Evolutionary conservation across 2,113 vertebrate species (phyloP), one percentile per base, ranked within the genome.

Genomic region (Ameiurus melas): DNA sequence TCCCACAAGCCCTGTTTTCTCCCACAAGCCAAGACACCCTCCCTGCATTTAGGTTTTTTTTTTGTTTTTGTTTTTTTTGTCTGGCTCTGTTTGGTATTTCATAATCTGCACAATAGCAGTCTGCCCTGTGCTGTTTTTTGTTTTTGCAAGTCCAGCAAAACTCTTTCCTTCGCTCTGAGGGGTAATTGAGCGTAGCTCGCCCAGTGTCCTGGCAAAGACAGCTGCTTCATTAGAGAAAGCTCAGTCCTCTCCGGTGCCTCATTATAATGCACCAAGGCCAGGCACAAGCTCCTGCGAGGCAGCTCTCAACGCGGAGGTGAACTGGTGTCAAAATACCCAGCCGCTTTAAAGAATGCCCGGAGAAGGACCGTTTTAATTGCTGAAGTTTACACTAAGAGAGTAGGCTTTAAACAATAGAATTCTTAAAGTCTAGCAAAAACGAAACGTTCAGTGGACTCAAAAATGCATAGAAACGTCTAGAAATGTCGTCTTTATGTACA

Each of bases 211-310:
- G 79, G 78, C 86, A 64, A 68, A 84, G 77, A 79, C 62, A 81
- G 86, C 86, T 36, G 83, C 83, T 88, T 90, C 86, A 88, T 90
- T 88, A 88, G 89, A 81, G 66, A 64, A 30, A 81, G 68, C 78
- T 77, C 30, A 20, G 83, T 85, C 64, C 86, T 90, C 89, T 90
- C 85, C 22, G 33, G 78, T 88, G 86, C 77, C 89, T 88, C 89
- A 85, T 90, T 88, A 90, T 75, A 75, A 73, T 57, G 80, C 68
- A 62, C 80, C 75, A 71, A 77, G 77, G 57, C 89, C 36, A 77
- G 84, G 51, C 77, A 62, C 36, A 39, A 30, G 53, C 58, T 55
- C 83, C 86, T 75, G n/a, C 53, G 83, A 89, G 85, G 89, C 82
- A 78, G 73, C 51, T 85, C 53, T 64, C 55, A 57, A 36, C 13